Evolutionary conservation across 2,113 vertebrate species (phyloP), one percentile per base, ranked within the genome.

Genomic region (Corydoras sp.): DNA sequence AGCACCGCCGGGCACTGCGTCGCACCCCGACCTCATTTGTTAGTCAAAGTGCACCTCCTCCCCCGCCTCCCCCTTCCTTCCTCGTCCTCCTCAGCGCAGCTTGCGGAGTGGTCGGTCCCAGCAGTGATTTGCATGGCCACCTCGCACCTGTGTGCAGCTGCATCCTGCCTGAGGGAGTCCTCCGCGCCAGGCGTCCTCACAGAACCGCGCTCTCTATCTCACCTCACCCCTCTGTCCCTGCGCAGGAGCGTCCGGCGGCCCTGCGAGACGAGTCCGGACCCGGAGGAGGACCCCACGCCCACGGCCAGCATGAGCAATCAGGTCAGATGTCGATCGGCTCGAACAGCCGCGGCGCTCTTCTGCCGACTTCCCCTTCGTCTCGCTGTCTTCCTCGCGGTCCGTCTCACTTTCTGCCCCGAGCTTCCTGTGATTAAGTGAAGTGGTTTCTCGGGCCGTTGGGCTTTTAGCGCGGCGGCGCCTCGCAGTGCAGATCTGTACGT

Each of bases 121-220:
- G 62, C 32, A 18, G 18, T 24, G 58, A 58, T 91, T 90, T 90
- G 88, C 88, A 87, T 89, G 73, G 72, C 56, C 72, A 71, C 74
- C 77, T 78, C 61, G 77, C 67, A 80, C 61, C 82, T 79, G 78
- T 68, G 61, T 78, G 54, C 78, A 80, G 64, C 65, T 83, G 76
- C 75, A 67, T 79, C 73, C 79, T 74, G 53, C 15, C 29, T 67
- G 14, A 56, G 13, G 14, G 59, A 18, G 31, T 35, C 55, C 4
- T 43, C 35, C 35, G 35, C 35, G 18, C 18, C 18, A 24, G 18
- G 18, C 18, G 18, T 24, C 18, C 10, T 65, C 13, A 30, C 24
- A 48, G 15, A 49, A 32, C 12, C 54, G 4, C 43, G 5, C 14
- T 49, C 18, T 15, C 9, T 8, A 8, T 43, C 35, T 43, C 35